Percentiles rank a stretch among this genome's conserved stretches.
Evolutionary conservation across 2,888 invertebrate species (phyloP).

Genomic region (Luperina nickerlii): DNA sequence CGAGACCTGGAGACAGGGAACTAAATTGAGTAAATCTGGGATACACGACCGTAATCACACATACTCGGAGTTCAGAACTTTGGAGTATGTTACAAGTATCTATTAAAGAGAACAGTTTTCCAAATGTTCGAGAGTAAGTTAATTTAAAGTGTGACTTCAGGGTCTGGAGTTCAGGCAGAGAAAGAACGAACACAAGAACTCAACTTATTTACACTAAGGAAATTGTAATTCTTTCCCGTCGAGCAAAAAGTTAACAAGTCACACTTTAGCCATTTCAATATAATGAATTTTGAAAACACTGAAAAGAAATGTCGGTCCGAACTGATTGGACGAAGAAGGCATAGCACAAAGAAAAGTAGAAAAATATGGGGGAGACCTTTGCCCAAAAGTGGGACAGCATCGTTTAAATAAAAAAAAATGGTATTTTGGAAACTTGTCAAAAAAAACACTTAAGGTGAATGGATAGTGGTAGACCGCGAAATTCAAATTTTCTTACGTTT

Average conservation of each 20-base stretch:
- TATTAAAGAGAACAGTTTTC: no score
- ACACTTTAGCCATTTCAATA: neutral
- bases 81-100: conserved; percentile 20
- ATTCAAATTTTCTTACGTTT: no score
- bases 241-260: neutral
- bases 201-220: neutral
- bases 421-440: no score
- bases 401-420: no score
- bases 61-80: conserved; percentile 31
- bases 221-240: neutral
- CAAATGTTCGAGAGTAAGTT: neutral
- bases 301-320: no score
- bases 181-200: neutral
- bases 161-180: neutral
- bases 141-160: neutral
- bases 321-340: no score
- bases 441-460: no score
- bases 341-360: no score
- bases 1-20: conserved; percentile 1
- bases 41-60: conserved; percentile 26
- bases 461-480: no score
- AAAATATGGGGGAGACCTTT: no score
- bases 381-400: no score
- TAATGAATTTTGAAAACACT: neutral
- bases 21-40: conserved; percentile 28